Percentiles rank a stretch among this genome's conserved stretches.
Evolutionary conservation across 2,113 vertebrate species (phyloP).

Genomic region (Rhombomys opimus): DNA sequence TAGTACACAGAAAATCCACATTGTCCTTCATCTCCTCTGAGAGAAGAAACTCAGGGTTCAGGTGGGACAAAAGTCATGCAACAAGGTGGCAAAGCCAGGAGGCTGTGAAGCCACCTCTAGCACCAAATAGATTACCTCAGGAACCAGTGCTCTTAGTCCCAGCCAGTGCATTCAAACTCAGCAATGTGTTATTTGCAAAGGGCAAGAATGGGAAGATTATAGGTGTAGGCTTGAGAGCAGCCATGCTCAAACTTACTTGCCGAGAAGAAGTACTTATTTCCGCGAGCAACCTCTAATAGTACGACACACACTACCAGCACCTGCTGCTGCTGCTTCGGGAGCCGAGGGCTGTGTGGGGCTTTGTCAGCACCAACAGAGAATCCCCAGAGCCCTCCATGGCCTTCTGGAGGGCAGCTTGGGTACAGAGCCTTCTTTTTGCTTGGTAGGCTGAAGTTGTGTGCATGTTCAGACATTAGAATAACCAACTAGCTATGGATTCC

Average conservation of each 20-base stretch:
- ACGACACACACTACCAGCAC: background rate
- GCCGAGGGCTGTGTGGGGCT: background rate
- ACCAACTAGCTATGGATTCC: background rate
- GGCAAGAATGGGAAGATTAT: conserved; percentile 51
- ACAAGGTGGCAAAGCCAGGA: background rate
- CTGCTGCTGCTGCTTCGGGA: background rate
- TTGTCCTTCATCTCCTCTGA: background rate
- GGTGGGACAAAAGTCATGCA: background rate
- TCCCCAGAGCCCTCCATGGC: background rate
- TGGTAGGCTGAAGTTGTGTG: background rate
- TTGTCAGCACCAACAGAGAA: background rate
- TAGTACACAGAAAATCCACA: background rate
- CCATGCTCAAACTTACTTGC: conserved; percentile 14
- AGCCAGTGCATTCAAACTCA: background rate
- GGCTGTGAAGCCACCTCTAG: background rate
- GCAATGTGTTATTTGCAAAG: conserved; percentile 43
- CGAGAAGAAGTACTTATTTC: conserved; percentile 62
- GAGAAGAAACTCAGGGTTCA: background rate
- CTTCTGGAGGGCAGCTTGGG: background rate
- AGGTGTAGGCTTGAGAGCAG: background rate
- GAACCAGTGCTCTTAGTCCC: background rate
- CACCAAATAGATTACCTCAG: conserved; percentile 20
- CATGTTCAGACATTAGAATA: background rate
- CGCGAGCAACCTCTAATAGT: background rate
- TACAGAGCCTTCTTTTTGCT: background rate